Base-by-base conservation (phyloP, 2,888 invertebrate species). In the Temnothorax unifasciatus region DNA sequence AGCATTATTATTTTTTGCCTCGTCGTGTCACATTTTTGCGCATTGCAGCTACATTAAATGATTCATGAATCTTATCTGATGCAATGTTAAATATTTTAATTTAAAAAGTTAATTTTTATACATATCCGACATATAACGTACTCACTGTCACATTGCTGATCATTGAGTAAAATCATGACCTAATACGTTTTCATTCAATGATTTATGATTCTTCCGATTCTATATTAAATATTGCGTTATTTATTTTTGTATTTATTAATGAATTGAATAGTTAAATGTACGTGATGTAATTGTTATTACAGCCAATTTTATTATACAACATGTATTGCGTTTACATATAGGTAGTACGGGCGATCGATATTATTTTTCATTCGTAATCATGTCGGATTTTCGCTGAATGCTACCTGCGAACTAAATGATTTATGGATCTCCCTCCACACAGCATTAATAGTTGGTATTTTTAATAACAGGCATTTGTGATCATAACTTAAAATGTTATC, bases 71-170 rank as follows among this genome's bases (percentile, higher is more conserved):
- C 79, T 81, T 81, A 81, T 59, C 61, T 59, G 74, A 59, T 21
- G 74, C 34, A 21, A 79, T 18, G 47, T 73, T 81, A 81, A 81
- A 81, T 74, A 79, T 81, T 73, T 81, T 81, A 74, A 73, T 81
- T 74, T 61, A n/a, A 59, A 79, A 81, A 73, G 21, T 81, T 74
- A 73, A 81, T 74, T 74, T 47, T 74, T 47, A 21, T 34, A 77
- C n/a, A n/a, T 15, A 29, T 44, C 13, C 21, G n/a, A 47, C 76
- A 13, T 29, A 44, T 15, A 63, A 77, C 71, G 29, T 59, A 47
- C 52, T 34, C 57, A 41, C 41, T n/a, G 38, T 25, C 15, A 34
- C n/a, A 54, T 54, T 18, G 29, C n/a, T 29, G n/a, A 73, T 25
- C n/a, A 15, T 25, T 13, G 74, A 59, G 52, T 38, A 59, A 81